A percentile compares a stretch with the other conserved stretches of the same genome.
phyloP scores from a whole-genome alignment of 2,888 invertebrate species.

The Pachymerium ferrugineum region DNA sequence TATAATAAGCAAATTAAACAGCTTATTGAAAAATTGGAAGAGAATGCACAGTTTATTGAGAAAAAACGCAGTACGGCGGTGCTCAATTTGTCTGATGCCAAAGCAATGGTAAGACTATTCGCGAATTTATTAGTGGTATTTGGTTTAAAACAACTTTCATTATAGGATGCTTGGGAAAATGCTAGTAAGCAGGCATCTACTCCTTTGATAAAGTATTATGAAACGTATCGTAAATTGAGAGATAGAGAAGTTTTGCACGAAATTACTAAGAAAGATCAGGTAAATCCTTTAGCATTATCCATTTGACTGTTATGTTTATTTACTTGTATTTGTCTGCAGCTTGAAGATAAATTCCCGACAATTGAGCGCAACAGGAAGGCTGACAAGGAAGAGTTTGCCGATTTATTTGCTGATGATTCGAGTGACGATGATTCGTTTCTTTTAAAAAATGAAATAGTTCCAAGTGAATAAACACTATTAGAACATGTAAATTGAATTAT shows the following conservation, averaged over 20 bases:
- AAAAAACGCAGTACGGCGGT: constrained; percentile 64
- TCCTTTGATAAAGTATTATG: constrained; percentile 55
- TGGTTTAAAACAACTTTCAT: not conserved
- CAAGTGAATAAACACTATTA: not conserved
- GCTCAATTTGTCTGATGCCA: constrained; percentile 63
- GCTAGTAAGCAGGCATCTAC: constrained; percentile 64
- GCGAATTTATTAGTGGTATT: not conserved
- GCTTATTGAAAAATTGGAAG: constrained; percentile 78
- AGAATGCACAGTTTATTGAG: constrained; percentile 70
- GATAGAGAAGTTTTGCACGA: constrained; percentile 45
- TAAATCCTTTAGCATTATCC: not conserved
- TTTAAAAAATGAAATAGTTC: not conserved
- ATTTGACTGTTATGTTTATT: not conserved
- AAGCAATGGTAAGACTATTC: constrained; percentile 53
- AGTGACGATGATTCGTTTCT: constrained; percentile 46
- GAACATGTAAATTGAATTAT: too few species aligned
- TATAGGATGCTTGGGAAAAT: constrained; percentile 63
- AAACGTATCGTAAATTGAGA: constrained; percentile 44
- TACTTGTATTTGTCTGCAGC: constrained; percentile 39
- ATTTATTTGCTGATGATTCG: constrained; percentile 51
- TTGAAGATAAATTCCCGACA: constrained; percentile 61
- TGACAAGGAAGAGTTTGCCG: constrained; percentile 43
- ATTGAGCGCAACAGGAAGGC: constrained; percentile 37
- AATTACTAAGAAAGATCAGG: constrained; percentile 30
- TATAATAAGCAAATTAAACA: constrained; percentile 79